A percentile compares a stretch with the other conserved stretches of the same genome.
phyloP scores from a whole-genome alignment of 1,140 invertebrate genomes.

The Philotrypesis tridentata region DNA sequence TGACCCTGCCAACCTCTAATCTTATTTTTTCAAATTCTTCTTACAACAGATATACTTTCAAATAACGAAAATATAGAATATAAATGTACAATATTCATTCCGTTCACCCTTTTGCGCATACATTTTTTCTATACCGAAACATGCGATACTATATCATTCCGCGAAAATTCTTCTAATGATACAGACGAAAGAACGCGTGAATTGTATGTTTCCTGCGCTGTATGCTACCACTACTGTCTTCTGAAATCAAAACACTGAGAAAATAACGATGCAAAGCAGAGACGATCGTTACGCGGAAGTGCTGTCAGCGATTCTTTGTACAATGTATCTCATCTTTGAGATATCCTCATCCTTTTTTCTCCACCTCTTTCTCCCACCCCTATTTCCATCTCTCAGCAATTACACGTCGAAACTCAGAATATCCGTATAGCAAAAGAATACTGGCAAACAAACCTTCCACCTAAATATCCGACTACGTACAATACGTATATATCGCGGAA shows the following conservation, averaged over 20 bases:
- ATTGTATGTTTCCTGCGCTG: too few species aligned
- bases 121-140: too few species aligned
- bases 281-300: conserved; percentile 17
- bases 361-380: background rate
- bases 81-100: too few species aligned
- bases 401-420: background rate
- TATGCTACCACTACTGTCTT: background rate
- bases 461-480: background rate
- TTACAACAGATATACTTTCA: too few species aligned
- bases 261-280: background rate
- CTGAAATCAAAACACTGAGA: background rate
- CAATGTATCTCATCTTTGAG: background rate
- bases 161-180: too few species aligned
- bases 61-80: too few species aligned
- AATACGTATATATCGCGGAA: background rate
- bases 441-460: background rate
- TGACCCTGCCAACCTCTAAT: too few species aligned
- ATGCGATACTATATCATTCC: too few species aligned
- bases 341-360: too few species aligned
- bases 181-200: too few species aligned
- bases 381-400: background rate
- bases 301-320: background rate
- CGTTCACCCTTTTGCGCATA: too few species aligned
- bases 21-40: too few species aligned
- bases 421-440: background rate